Base-by-base conservation (phyloP, 2,888 invertebrate genomes). In the Leucozona laternaria region DNA sequence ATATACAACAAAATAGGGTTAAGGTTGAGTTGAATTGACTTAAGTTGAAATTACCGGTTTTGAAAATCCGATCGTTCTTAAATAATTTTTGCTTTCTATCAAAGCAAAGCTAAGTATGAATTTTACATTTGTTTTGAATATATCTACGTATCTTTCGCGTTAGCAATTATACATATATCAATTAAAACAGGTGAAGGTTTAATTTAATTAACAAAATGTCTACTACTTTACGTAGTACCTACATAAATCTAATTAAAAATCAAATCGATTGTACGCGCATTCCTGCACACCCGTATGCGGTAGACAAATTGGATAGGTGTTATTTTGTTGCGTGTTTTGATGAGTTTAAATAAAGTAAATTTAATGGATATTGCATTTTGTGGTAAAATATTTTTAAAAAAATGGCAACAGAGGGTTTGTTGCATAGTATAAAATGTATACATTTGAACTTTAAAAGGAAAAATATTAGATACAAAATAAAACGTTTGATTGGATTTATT, bases 171-270 rank as follows among this genome's bases (percentile, higher is more conserved):
- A n/a, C n/a, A n/a, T n/a, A n/a, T n/a, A 50, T 45, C 50, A 60
- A 70, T 70, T 70, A 53, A 53, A 70, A 13, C 79, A 60, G 64
- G 73, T 83, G 79, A 83, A 83, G 83, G 83, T 60, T 76, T 64
- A 4, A 28, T 22, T 62, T 34, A 68, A 53, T 68, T 68, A 40
- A 53, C 68, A 13, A 68, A 68, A 68, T 68, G 53, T 37, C 50
- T n/a, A 37, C 22, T 20, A 64, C n/a, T n/a, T n/a, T n/a, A 76
- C 37, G 25, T 20, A 10, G 10, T 40, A 40, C 20, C 25, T 17
- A 55, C 28, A 5, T 62, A 45, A 40, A 48, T 79, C 68, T 73
- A 73, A 83, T 79, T 73, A 83, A 83, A 75, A 73, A 45, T 37
- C 37, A 15, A 71, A 53, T 53, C 31, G 17, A 53, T 70, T 20